Evolutionary conservation across 2,113 vertebrate species (phyloP).

Genomic region (Lates calcarifer): DNA sequence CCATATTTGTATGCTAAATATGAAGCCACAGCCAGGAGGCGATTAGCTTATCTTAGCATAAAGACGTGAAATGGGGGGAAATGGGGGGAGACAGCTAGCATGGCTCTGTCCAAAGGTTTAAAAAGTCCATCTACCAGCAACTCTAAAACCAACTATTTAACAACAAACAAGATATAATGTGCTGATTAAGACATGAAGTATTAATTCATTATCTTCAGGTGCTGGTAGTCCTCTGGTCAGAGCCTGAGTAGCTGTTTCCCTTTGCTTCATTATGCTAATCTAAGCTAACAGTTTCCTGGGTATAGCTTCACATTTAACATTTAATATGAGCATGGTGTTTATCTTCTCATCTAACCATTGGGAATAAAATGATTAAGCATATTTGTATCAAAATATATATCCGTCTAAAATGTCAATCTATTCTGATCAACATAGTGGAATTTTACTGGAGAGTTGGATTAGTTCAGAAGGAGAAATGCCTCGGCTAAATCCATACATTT

Average conservation of each 20-base stretch:
- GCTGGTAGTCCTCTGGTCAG: not conserved
- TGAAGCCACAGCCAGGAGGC: not conserved
- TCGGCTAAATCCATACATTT: not conserved
- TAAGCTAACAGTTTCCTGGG: not conserved
- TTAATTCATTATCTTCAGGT: not conserved
- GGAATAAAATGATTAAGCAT: not conserved
- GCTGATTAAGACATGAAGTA: not conserved
- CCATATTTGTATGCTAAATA: not conserved
- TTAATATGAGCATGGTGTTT: not conserved
- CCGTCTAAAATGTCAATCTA: too few relatives aligned
- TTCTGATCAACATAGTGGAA: too few relatives aligned
- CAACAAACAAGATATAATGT: not conserved
- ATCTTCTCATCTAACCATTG: not conserved
- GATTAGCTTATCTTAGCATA: not conserved
- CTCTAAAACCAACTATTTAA: not conserved
- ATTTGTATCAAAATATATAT: not conserved
- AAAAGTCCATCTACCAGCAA: not conserved
- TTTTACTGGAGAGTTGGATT: not conserved
- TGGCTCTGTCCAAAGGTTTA: not conserved
- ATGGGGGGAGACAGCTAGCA: not conserved
- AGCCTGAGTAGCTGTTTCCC: not conserved
- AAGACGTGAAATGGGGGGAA: too few relatives aligned
- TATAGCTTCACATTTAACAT: not conserved
- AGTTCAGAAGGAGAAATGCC: not conserved
- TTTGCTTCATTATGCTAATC: not conserved